Percentiles rank a stretch among this genome's conserved stretches.
These are phyloP conservation scores for Benitochromis conjunctus DNA, from an alignment of 2,113 vertebrate species.

Conservation along the genomic window DNA sequence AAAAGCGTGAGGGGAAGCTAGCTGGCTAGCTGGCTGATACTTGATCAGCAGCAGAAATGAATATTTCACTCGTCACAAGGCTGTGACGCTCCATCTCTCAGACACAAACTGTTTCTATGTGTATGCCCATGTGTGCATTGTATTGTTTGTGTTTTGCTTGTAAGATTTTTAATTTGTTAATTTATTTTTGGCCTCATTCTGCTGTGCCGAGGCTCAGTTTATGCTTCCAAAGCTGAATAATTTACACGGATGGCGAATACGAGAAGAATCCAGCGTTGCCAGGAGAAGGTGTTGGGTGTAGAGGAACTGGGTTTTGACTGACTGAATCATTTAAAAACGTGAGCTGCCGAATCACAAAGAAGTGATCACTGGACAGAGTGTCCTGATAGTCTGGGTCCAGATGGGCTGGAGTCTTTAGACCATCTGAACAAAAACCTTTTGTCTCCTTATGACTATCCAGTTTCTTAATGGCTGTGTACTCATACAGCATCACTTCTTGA, in stretches of 20 bases:
- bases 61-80: slow-evolving; percentile 61
- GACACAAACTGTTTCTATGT: neutral
- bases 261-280: neutral
- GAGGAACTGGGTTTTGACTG: neutral
- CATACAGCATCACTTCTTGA: neutral
- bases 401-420: neutral
- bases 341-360: neutral
- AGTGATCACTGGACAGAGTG: neutral
- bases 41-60: slow-evolving; percentile 57
- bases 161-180: fast-evolving
- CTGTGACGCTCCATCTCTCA: neutral
- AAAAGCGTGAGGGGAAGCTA: neutral
- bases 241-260: slow-evolving; percentile 21
- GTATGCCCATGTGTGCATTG: neutral
- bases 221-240: slow-evolving; percentile 27
- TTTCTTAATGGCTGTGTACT: neutral
- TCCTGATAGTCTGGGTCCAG: neutral
- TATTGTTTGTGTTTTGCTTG: neutral
- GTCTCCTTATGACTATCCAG: neutral
- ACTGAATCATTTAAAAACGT: neutral
- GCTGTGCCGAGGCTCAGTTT: neutral
- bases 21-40: slow-evolving; percentile 36
- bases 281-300: slow-evolving; percentile 11
- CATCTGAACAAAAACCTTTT: neutral
- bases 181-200: neutral